Evolutionary conservation across 2,888 invertebrate species (phyloP).

Genomic region (Hecatera dysodea): DNA sequence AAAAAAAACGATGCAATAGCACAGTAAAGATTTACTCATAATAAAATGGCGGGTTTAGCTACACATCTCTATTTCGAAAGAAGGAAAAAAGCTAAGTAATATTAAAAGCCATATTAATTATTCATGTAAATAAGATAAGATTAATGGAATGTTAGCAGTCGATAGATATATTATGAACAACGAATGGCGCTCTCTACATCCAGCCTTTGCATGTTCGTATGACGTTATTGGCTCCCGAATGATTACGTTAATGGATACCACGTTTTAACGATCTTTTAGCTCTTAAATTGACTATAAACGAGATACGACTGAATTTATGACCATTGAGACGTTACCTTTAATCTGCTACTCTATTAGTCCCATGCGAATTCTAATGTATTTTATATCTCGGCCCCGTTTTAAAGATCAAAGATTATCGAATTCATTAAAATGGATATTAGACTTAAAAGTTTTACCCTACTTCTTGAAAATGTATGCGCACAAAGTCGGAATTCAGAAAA

Average conservation of each 20-base stretch:
- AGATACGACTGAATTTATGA: slow-evolving; percentile 86
- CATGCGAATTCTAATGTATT: slow-evolving; percentile 75
- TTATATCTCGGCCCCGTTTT: slow-evolving; percentile 40
- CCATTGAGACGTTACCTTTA: slow-evolving; percentile 79
- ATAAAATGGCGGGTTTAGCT: slow-evolving; percentile 22
- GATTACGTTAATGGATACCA: slow-evolving; percentile 87
- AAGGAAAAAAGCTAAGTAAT: slow-evolving; percentile 36
- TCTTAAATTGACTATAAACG: slow-evolving; percentile 87
- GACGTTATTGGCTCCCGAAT: slow-evolving; percentile 86
- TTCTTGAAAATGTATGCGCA: slow-evolving; percentile 31
- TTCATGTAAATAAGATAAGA: slow-evolving; percentile 73
- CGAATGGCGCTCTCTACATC: slow-evolving; percentile 63
- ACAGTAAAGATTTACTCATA: slow-evolving; percentile 20
- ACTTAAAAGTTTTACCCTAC: slow-evolving; percentile 25
- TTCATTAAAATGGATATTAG: slow-evolving; percentile 48
- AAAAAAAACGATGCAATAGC: slow-evolving; percentile 20
- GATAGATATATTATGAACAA: slow-evolving; percentile 60
- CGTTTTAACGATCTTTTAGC: slow-evolving; percentile 86
- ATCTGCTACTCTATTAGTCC: slow-evolving; percentile 72
- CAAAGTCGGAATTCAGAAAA: slow-evolving; percentile 23
- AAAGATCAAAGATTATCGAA: slow-evolving; percentile 58
- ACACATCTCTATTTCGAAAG: slow-evolving; percentile 32
- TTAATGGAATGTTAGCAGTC: slow-evolving; percentile 68
- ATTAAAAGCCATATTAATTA: slow-evolving; percentile 73
- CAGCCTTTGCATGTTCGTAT: slow-evolving; percentile 83